Evolutionary conservation across 2,113 vertebrate species (phyloP).

Genomic region (Cavia aperea): DNA sequence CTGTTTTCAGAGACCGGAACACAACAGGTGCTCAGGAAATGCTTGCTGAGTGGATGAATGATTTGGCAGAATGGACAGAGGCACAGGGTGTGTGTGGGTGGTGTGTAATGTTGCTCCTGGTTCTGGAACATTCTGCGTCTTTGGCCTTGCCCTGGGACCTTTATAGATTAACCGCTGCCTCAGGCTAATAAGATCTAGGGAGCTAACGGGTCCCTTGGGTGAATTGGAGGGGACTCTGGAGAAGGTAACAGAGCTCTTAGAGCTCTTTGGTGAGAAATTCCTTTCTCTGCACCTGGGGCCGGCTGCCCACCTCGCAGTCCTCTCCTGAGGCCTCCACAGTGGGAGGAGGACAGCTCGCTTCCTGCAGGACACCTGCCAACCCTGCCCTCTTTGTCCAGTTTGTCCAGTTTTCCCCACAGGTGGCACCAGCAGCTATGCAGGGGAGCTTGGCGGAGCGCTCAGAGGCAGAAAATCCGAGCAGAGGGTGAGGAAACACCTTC

Average conservation of each 20-base stretch:
- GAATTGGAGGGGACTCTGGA: neutral
- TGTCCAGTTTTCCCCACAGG: neutral
- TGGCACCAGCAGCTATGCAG: neutral
- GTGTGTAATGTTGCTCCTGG: neutral
- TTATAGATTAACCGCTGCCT: neutral
- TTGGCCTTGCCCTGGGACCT: neutral
- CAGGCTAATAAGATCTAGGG: neutral
- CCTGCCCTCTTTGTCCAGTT: neutral
- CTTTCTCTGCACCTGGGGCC: neutral
- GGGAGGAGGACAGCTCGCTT: neutral
- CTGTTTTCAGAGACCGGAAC: neutral
- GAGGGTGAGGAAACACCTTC: neutral
- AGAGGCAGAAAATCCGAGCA: neutral
- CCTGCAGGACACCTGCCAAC: neutral
- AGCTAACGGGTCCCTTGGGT: neutral
- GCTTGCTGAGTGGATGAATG: neutral
- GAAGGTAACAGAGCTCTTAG: neutral
- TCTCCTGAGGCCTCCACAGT: neutral
- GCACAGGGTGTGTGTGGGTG: fast-evolving
- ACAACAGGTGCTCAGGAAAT: neutral
- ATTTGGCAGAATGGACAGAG: neutral
- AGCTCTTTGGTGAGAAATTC: neutral
- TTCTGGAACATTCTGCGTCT: neutral
- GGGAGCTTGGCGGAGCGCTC: neutral
- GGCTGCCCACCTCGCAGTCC: neutral